These are phyloP conservation scores for Callionymus lyra DNA, from an alignment of 2,113 vertebrate genomes.

Conservation along the genomic window DNA sequence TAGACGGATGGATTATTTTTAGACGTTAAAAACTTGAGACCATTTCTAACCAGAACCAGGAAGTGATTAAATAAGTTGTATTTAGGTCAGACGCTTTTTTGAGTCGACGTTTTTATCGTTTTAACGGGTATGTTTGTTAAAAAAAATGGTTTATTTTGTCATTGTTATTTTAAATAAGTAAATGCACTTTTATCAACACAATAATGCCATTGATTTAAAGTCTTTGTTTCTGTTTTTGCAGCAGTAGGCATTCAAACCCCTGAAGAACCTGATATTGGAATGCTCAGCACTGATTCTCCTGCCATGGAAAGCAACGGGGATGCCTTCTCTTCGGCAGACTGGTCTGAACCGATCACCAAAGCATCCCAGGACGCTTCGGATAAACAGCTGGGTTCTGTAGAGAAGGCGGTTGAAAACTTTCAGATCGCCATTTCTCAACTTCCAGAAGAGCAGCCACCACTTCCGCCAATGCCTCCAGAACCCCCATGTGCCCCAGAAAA, in stretches of 20 bases:
- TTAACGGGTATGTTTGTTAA: background rate
- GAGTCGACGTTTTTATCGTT: background rate
- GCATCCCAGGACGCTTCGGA: slow-evolving; percentile 26
- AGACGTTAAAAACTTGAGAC: background rate
- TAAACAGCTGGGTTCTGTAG: slow-evolving; percentile 36
- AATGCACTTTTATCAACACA: background rate
- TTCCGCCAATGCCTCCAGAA: slow-evolving; percentile 16
- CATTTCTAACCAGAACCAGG: too few species aligned
- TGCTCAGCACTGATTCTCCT: slow-evolving; percentile 60
- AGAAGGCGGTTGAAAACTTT: slow-evolving; percentile 51
- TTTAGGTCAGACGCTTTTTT: background rate
- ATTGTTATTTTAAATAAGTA: background rate
- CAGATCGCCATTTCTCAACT: slow-evolving; percentile 42
- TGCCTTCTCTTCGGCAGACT: slow-evolving; percentile 42
- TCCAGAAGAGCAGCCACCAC: slow-evolving; percentile 33
- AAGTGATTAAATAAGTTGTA: background rate
- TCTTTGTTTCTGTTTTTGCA: background rate
- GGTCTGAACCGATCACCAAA: slow-evolving; percentile 41
- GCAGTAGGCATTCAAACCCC: slow-evolving; percentile 36
- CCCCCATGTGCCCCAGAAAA: slow-evolving; percentile 28
- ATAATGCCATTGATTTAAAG: background rate
- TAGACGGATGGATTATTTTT: background rate
- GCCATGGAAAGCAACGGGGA: slow-evolving; percentile 57
- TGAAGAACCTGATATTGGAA: slow-evolving; percentile 51
- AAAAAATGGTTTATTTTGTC: background rate